Evolutionary conservation across 2,113 vertebrate species (phyloP), one percentile per base, ranked within the genome.

Genomic region (Neodontobutis hainanensis): DNA sequence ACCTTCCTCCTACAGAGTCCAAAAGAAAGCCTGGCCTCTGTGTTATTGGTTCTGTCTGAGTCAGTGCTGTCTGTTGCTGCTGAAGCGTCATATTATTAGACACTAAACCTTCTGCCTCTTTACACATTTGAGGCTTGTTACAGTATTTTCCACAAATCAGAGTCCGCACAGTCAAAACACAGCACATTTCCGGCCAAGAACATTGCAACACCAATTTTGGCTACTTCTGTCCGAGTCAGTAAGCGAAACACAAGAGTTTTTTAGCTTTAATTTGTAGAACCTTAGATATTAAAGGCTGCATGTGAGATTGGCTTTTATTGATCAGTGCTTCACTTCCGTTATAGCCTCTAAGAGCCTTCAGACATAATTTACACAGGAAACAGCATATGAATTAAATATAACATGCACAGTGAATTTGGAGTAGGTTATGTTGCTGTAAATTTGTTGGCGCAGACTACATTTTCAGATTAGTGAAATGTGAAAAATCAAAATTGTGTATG

Each of bases 161-260:
- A 78, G 68, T 35, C 19, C 16, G 42, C 67, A 44, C 44, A 45
- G 67, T 65, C 49, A 49, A 38, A 67, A 64, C 61, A 61, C 70
- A 63, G 65, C 70, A 55, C 45, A 15, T 67, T 55, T 68, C 51
- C 48, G 45, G 16, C 61, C 50, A 71, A 82, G 72, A 72, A 75
- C 70, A 75, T 53, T 49, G 60, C 51, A 56, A 80, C 70, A 75
- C 35, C 32, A 19, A 68, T 47, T 70, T 35, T 69, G 61, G 69
- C 67, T 59, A 50, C 32, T 10, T 38, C 35, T 35, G 53, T 50
- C 49, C 51, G 50, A 56, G 64, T 78, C 34, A 42, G 16, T 0
- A 19, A 52, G 44, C 59, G 40, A 53, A 62, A 65, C 59, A 35
- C 38, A 40, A 8, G 38, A 40, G 38, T 8, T 40, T 8, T 40